Percentiles rank a stretch among this genome's conserved stretches.
Evolutionary conservation across 2,888 invertebrate species (phyloP).

Genomic region (Odontomyia ornata): DNA sequence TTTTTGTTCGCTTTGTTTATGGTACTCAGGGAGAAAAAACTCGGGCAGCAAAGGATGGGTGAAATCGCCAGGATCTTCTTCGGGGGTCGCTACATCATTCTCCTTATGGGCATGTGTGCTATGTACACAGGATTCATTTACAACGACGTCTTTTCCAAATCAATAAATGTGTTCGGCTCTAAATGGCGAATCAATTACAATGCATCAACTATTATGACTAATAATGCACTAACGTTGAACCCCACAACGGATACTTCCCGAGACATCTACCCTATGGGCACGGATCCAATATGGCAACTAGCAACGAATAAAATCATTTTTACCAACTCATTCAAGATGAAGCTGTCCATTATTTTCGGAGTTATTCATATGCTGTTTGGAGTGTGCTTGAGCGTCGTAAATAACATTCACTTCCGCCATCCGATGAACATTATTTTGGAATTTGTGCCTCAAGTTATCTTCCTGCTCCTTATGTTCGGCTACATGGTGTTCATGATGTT

Average conservation of each 20-base stretch:
- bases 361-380: conserved; percentile 96
- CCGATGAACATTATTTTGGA: conserved; percentile 78
- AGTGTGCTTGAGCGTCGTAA: conserved; percentile 81
- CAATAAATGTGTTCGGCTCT: conserved; percentile 92
- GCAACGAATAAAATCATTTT: conserved; percentile 92
- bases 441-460: conserved; percentile 92
- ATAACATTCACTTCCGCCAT: conserved; percentile 77
- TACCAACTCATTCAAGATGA: conserved; percentile 96
- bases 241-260: conserved; percentile 67
- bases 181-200: conserved; percentile 77
- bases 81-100: conserved; percentile 95
- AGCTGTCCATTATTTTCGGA: conserved; percentile 92
- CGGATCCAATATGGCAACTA: conserved; percentile 81
- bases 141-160: conserved; percentile 97
- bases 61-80: conserved; percentile 98
- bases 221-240: conserved; percentile 69
- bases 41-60: conserved; percentile 75
- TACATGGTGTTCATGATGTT: conserved; percentile 94
- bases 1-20: conserved; percentile 81
- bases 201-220: conserved; percentile 63
- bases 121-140: conserved; percentile 98
- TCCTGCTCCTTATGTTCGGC: conserved; percentile 85
- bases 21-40: conserved; percentile 80
- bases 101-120: conserved; percentile 96
- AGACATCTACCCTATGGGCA: conserved; percentile 78